Conservation (phyloP, 2,888 invertebrate species). For the Pachymerium ferrugineum region DNA sequence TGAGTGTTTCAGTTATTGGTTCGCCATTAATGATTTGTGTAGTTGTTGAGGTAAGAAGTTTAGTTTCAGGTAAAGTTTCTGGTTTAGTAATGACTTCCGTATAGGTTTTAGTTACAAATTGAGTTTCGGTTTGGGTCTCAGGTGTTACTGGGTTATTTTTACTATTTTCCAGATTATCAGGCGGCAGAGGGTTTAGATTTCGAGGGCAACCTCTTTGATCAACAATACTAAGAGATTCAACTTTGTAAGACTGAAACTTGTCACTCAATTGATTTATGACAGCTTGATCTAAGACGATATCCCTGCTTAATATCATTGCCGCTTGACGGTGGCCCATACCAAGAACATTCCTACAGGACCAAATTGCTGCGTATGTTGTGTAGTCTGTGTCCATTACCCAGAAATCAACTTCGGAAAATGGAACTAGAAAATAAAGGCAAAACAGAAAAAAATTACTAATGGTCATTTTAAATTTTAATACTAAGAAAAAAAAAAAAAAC, state of each 20-base stretch:
- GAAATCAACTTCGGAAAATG: constrained; percentile 68
- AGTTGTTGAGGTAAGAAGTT: background rate
- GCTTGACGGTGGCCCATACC: constrained; percentile 69
- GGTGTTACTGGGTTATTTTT: no score
- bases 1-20: background rate
- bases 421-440: no score
- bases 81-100: background rate
- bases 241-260: constrained; percentile 58
- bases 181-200: background rate
- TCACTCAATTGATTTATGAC: constrained; percentile 62
- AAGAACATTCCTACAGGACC: constrained; percentile 68
- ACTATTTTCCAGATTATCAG: background rate
- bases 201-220: constrained; percentile 59
- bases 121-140: background rate
- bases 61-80: background rate
- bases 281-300: constrained; percentile 63
- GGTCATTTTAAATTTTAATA: constrained; percentile 49
- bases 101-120: background rate
- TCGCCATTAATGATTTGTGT: background rate
- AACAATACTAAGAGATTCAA: constrained; percentile 71
- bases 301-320: constrained; percentile 72
- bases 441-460: background rate
- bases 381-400: constrained; percentile 71
- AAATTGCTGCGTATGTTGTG: constrained; percentile 65
- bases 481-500: no score